These are phyloP conservation scores for Drosophila erecta DNA, from an alignment of 1,140 invertebrate species.

Conservation along the genomic window DNA sequence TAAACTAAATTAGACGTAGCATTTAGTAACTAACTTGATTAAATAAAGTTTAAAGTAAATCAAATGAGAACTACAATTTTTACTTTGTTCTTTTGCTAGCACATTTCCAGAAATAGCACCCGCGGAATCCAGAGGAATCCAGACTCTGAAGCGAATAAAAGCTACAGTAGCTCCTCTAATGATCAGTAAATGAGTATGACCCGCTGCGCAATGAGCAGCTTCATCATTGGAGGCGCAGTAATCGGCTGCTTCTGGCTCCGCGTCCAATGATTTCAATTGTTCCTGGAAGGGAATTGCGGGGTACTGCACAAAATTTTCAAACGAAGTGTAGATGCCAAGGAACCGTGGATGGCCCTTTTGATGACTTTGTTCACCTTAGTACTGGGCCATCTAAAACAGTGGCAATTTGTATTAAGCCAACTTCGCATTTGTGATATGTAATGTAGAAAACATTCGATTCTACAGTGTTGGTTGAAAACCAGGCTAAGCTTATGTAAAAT, in stretches of 20 bases:
- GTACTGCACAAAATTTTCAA: rapidly evolving
- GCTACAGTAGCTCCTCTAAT: no score
- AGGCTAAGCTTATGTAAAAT: slow-evolving; percentile 1
- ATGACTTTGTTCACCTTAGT: no score
- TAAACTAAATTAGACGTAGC: no score
- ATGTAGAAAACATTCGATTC: not conserved
- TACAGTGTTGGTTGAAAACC: not conserved
- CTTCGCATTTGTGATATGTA: no score
- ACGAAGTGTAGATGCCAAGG: not conserved
- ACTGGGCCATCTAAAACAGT: no score
- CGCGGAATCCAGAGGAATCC: not conserved
- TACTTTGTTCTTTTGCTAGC: no score
- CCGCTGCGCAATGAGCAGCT: not conserved
- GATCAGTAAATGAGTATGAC: not conserved
- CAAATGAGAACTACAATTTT: no score
- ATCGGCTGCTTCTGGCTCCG: not conserved
- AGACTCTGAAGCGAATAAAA: not conserved
- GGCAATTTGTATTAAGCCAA: no score
- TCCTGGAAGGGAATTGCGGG: not conserved
- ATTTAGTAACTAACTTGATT: no score
- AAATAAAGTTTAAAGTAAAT: no score
- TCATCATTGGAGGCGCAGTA: not conserved
- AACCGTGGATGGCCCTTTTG: slow-evolving; percentile 16
- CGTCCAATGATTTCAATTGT: not conserved
- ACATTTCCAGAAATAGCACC: not conserved